Evolutionary conservation across 2,113 vertebrate genomes (phyloP).

Genomic region (Podarcis raffonei): DNA sequence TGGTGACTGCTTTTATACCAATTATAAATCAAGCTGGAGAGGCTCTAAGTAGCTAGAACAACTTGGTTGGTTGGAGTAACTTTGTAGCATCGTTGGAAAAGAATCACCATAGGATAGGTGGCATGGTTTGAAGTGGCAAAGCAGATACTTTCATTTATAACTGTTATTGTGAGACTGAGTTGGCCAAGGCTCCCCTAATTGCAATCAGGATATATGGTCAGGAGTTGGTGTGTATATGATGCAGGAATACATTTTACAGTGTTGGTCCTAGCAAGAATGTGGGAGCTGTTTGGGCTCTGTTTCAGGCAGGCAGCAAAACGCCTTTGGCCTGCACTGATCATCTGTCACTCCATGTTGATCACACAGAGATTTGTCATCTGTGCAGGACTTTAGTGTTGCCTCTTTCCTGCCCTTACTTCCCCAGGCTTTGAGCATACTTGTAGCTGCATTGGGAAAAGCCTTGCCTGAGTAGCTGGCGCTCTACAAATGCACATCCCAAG

Average conservation of each 20-base stretch:
- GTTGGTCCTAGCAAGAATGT: not conserved
- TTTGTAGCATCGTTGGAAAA: not conserved
- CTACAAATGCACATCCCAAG: not conserved
- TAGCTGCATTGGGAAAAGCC: not conserved
- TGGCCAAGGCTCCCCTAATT: not conserved
- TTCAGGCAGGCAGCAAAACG: not conserved
- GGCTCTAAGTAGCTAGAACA: too few relatives aligned
- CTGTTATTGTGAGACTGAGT: too few relatives aligned
- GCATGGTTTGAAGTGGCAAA: not conserved
- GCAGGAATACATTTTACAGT: not conserved
- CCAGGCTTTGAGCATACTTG: not conserved
- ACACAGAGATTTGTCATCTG: not conserved
- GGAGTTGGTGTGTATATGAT: not conserved
- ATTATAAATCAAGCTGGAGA: too few relatives aligned
- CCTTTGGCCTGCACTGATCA: not conserved
- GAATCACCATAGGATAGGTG: not conserved
- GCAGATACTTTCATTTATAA: not conserved
- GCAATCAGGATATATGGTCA: too few relatives aligned
- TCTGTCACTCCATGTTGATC: not conserved
- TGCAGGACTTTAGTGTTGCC: not conserved
- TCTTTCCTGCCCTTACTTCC: not conserved
- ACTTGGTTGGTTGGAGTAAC: not conserved
- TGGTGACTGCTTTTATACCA: not conserved
- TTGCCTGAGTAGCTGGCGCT: not conserved
- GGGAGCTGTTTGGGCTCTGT: not conserved